Evolutionary conservation across 2,888 invertebrate genomes (phyloP).

Genomic region (Cinara cedri): DNA sequence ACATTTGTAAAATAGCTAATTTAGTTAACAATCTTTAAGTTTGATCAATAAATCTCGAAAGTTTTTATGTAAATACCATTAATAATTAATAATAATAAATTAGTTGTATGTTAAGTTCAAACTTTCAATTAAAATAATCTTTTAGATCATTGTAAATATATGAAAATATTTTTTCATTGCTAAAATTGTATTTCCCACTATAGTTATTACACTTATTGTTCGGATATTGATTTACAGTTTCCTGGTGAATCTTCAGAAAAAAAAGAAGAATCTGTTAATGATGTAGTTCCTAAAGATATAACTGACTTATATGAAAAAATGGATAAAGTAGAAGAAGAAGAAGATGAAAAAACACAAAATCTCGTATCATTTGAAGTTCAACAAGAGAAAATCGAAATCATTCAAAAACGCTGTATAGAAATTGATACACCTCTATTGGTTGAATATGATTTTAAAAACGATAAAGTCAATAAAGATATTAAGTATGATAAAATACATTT

Average conservation of each 20-base stretch:
- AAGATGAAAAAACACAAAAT: slow-evolving; percentile 70
- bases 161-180: too few species aligned
- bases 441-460: slow-evolving; percentile 98
- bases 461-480: slow-evolving; percentile 93
- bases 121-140: too few species aligned
- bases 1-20: too few species aligned
- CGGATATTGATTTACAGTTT: slow-evolving; percentile 47
- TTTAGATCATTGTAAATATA: too few species aligned
- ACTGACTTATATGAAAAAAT: slow-evolving; percentile 94
- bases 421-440: slow-evolving; percentile 95
- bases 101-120: too few species aligned
- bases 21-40: too few species aligned
- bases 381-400: slow-evolving; percentile 93
- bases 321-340: slow-evolving; percentile 94
- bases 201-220: too few species aligned
- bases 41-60: too few species aligned
- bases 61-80: too few species aligned
- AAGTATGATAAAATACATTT: slow-evolving; percentile 67
- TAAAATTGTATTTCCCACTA: too few species aligned
- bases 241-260: slow-evolving; percentile 55
- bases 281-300: slow-evolving; percentile 87
- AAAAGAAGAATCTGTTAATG: slow-evolving; percentile 59
- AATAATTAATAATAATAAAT: too few species aligned
- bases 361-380: slow-evolving; percentile 91
- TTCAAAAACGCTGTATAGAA: slow-evolving; percentile 97